Base-by-base conservation (phyloP, 2,888 invertebrate genomes). In the Euproctis similis region DNA sequence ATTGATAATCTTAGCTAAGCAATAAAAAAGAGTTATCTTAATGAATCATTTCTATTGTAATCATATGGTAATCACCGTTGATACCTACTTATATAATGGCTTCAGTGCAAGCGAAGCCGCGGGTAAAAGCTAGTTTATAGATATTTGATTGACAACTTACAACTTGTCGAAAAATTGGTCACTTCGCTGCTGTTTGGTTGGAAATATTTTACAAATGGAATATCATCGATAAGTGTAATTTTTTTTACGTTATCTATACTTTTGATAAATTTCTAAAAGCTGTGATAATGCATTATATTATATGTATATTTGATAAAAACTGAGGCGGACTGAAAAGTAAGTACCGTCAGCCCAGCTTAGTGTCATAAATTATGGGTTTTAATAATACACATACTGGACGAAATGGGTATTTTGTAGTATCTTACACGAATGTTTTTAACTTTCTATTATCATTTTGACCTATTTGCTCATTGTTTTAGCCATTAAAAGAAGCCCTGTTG, bases 401-500 rank as follows among this genome's bases (percentile, higher is more conserved):
- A 28, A 31, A 27, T 33, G 22, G 28, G 12, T 37, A 33, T 33
- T 35, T 35, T 35, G 30, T 18, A 30, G 29, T 31, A 31, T 34
- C 22, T 24, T 25, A 38, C 8, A 31, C 23, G 14, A 26, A 19
- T 33, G 32, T 32, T 39, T 29, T n/a, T n/a, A 18, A 12, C n/a
- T 23, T 28, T n/a, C 23, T 28, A 23, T 30, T 30, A n/a, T n/a
- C n/a, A 11, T 31, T 37, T 11, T 29, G 12, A 29, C 2, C 30
- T 8, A 26, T 22, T 12, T 22, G 21, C 23, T 34, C 26, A 29
- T 28, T 26, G 28, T 14, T 23, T 33, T n/a, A 21, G 25, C 14
- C 24, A 23, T 23, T 12, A 12, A 9, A 8, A 21, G 39, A 46
- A 42, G 39, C 39, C 34, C 31, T 48, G 28, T 20, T 48, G 30